Base-by-base conservation (phyloP, 2,113 vertebrate species). In the Echinops telfairi region DNA sequence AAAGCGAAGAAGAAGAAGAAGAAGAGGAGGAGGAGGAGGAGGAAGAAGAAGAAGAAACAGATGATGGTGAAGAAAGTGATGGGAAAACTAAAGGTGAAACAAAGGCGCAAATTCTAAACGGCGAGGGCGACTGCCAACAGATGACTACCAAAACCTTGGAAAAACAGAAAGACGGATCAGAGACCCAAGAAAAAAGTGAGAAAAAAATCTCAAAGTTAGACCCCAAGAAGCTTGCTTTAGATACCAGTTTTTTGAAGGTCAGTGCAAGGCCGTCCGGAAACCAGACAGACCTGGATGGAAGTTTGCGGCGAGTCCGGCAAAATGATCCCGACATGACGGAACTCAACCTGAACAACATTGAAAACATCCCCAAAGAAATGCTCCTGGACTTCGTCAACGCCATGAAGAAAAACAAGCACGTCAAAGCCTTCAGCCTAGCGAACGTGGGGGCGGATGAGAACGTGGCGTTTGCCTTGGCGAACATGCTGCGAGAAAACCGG, bases 311-410 rank as follows among this genome's bases (percentile, higher is more conserved):
- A 89, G 98, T 99, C 29, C 98, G 98, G 29, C 98, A 99, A 64
- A 99, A 99, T 95, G 98, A 98, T 83, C 98, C 99, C 0, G 98
- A 98, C 0, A 29, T 99, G 96, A 99, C 98, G 6, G 99, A 99
- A 60, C 98, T 99, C 64, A 99, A 99, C 96, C 97, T 99, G 95
- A 99, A 99, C 98, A 99, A 99, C 96, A 99, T 99, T n/a, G 99
- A 99, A 95, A 99, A 99, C 89, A 98, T 99, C 98, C 99, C 99
- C 91, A 99, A 98, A 95, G 99, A 99, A 84, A 99, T 99, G 99
- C 97, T 99, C 36, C 62, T 99, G 80, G 99, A 99, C 89, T 99
- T 99, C 3, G 99, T 99, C 82, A 98, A 98, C 0, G 98, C 98
- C 0, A 97, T 99, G 97, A 99, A 99, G 95, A 99, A 99, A 96